Evolutionary conservation across 2,888 invertebrate genomes (phyloP), one percentile per base, ranked within the genome.

Genomic region (Tetheella fluctuosa): DNA sequence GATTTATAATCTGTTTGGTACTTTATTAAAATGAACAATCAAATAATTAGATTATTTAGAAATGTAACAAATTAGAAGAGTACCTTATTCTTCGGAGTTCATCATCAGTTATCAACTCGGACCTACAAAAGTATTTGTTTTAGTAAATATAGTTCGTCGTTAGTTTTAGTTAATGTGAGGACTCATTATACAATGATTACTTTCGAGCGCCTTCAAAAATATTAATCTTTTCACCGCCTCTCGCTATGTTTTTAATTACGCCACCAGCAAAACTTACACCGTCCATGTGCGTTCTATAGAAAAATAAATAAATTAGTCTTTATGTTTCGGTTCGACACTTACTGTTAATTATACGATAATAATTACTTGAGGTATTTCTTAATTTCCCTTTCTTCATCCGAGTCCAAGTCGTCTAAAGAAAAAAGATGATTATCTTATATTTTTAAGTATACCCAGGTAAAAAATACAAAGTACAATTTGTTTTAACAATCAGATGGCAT

Each of bases 231-330:
- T 61, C 76, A 12, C 57, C 4, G 23, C 72, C 76, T 69, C 72
- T 76, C 8, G 86, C 88, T 12, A 92, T 87, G 4, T 60, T 65
- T 62, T 68, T 85, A 17, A 92, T 69, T 7, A 83, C 54, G 17
- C 63, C 74, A 1, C 91, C 92, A 4, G 88, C 88, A 65, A 90
- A 91, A 68, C 91, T 91, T 15, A 85, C 81, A 2, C 74, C 73
- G 59, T 89, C 91, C 1, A 75, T 72, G 59, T 88, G 74, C 0
- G 68, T 56, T 61, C 91, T 91, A 56, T 54, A 42, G 17, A 20
- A 12, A 23, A 17, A 7, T 15, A 48, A 23, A 54, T 15, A 12
- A 59, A n/a, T n/a, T n/a, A n/a, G n/a, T n/a, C n/a, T n/a, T n/a
- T n/a, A n/a, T n/a, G n/a, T n/a, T n/a, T n/a, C n/a, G n/a, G n/a